phyloP scores from a whole-genome alignment of 2,888 invertebrate genomes.

The Drosophila koepferae region DNA sequence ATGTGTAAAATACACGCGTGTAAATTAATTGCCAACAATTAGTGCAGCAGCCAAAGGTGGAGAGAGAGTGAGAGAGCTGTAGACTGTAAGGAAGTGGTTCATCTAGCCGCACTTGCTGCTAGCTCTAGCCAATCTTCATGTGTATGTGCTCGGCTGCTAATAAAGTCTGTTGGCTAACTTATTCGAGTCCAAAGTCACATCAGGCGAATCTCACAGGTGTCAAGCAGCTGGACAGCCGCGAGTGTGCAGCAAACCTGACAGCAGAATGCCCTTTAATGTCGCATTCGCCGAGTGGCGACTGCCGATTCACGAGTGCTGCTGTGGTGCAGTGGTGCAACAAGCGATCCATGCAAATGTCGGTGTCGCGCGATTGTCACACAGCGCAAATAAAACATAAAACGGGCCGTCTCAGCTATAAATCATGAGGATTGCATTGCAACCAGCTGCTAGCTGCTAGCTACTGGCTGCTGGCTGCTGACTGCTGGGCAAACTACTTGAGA shows the following conservation, averaged over 20 bases:
- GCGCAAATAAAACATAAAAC: conserved; percentile 78
- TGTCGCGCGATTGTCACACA: conserved; percentile 68
- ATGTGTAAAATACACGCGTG: conserved; percentile 77
- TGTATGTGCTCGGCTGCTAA: conserved; percentile 24
- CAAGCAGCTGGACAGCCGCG: conserved; percentile 67
- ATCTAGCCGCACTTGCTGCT: conserved; percentile 10
- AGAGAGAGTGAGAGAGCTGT: not conserved
- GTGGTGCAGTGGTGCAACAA: conserved; percentile 17
- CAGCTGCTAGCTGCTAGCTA: not conserved
- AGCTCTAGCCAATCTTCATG: conserved; percentile 25
- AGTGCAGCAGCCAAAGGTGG: conserved; percentile 15
- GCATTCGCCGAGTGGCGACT: conserved; percentile 49
- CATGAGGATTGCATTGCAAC: conserved; percentile 54
- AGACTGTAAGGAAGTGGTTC: not conserved
- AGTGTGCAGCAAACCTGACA: conserved; percentile 75
- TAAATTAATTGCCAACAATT: conserved; percentile 78
- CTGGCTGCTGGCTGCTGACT: not conserved
- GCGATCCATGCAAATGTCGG: conserved; percentile 61
- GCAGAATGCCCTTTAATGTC: conserved; percentile 84
- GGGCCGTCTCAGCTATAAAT: conserved; percentile 72
- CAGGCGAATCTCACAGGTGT: conserved; percentile 74
- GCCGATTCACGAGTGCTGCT: conserved; percentile 21
- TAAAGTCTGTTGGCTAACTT: conserved; percentile 43
- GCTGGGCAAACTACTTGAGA: conserved; percentile 2
- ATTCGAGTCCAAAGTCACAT: conserved; percentile 39